phyloP scores from a whole-genome alignment of 2,888 invertebrate genomes.

The Clitarchus hookeri region DNA sequence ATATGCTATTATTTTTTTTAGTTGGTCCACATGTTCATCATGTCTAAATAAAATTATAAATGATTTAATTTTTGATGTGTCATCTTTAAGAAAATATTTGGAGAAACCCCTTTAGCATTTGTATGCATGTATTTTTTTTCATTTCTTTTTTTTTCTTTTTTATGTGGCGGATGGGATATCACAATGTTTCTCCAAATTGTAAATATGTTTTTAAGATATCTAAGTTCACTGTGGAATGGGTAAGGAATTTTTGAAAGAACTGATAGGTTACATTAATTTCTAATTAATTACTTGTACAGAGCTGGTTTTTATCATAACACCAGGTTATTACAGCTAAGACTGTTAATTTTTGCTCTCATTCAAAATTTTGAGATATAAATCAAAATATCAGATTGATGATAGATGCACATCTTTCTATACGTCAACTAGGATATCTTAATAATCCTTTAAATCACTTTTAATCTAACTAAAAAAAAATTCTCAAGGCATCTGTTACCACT shows the following conservation, averaged over 20 bases:
- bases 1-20: background rate
- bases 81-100: background rate
- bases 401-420: background rate
- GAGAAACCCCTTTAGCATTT: background rate
- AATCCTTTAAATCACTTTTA: background rate
- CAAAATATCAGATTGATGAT: background rate
- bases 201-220: background rate
- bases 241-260: background rate
- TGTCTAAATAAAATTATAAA: background rate
- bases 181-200: background rate
- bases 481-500: too few species aligned
- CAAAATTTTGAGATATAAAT: background rate
- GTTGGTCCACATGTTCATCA: background rate
- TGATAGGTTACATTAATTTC: background rate
- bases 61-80: background rate
- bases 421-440: background rate
- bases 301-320: too few species aligned
- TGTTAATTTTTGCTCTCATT: background rate
- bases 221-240: background rate
- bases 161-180: background rate
- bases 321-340: background rate
- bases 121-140: background rate
- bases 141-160: background rate
- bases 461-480: too few species aligned
- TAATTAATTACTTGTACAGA: background rate